Conservation (phyloP, 2,797 vertebrate species). For the Antennarius maculatus region DNA sequence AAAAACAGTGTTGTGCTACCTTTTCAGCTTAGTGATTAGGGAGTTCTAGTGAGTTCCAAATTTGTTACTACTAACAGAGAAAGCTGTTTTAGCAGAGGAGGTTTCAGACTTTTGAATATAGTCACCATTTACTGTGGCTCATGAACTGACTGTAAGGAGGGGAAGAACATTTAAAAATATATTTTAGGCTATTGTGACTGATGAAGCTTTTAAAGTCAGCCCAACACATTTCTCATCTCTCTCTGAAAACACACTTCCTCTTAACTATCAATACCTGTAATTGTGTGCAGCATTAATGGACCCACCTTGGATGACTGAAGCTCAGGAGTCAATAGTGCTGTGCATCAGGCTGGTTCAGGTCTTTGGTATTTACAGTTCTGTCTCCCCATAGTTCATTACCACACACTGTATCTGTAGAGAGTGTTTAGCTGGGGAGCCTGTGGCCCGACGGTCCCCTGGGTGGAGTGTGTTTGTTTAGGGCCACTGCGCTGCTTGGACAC, state of each 20-base stretch:
- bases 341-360: conserved; percentile 33
- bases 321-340: conserved; percentile 14
- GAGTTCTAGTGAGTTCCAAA: too few relatives aligned
- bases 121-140: too few relatives aligned
- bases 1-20: too few relatives aligned
- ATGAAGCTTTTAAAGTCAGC: too few relatives aligned
- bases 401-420: conserved; percentile 61
- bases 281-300: conserved; percentile 14
- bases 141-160: too few relatives aligned
- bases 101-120: too few relatives aligned
- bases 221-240: neutral
- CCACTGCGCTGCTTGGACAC: conserved; percentile 79
- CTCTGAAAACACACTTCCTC: neutral
- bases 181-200: too few relatives aligned
- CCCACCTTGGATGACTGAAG: conserved; percentile 18
- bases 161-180: too few relatives aligned
- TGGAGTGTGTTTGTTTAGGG: conserved; percentile 81
- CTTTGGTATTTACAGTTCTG: conserved; percentile 67
- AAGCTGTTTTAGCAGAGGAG: too few relatives aligned
- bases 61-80: too few relatives aligned
- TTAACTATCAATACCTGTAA: conserved; percentile 10
- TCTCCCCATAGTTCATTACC: conserved; percentile 69
- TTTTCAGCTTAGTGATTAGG: too few relatives aligned
- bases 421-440: conserved; percentile 65
- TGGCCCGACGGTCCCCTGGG: conserved; percentile 71